Percentiles rank a stretch among this genome's conserved stretches.
These are phyloP conservation scores for Charaxes varanes DNA, from an alignment of 1,140 invertebrate species.

Conservation along the genomic window DNA sequence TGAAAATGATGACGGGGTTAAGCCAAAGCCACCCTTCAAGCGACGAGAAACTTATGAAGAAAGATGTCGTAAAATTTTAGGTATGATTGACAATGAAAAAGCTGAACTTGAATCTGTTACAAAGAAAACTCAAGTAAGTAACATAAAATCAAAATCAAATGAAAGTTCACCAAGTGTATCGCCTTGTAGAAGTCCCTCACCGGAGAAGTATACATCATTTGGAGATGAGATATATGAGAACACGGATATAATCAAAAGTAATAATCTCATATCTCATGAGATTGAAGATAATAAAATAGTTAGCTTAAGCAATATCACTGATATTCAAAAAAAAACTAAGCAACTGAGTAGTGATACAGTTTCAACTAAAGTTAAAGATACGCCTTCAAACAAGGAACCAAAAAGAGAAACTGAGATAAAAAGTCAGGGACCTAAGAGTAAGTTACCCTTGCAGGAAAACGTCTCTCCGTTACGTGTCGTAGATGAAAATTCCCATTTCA, in stretches of 20 bases:
- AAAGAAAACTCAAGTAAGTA: conserved; percentile 22
- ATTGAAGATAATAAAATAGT: conserved; percentile 1
- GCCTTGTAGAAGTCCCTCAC: conserved; percentile 39
- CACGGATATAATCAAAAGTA: not conserved
- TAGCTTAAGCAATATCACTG: conserved; percentile 7
- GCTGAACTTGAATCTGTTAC: conserved; percentile 22
- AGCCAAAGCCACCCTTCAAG: conserved; percentile 64
- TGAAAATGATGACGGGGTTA: conserved; percentile 27
- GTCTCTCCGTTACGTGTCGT: no score
- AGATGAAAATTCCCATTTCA: no score
- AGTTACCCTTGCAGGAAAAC: no score
- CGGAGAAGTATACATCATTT: conserved; percentile 21
- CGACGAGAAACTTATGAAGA: conserved; percentile 82
- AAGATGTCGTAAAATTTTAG: conserved; percentile 79
- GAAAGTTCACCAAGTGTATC: conserved; percentile 36
- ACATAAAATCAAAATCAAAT: conserved; percentile 22
- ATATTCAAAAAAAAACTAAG: conserved; percentile 13
- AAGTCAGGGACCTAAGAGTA: no score
- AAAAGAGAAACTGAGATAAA: no score
- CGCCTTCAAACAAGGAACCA: conserved; percentile 4
- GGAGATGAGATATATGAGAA: conserved; percentile 4
- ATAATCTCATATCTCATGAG: conserved; percentile 5
- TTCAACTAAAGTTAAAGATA: conserved; percentile 10
- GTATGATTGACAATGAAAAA: conserved; percentile 70
- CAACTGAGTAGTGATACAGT: conserved; percentile 34